Evolutionary conservation across 2,113 vertebrate species (phyloP), one percentile per base, ranked within the genome.

Genomic region (Crotophaga sulcirostris): DNA sequence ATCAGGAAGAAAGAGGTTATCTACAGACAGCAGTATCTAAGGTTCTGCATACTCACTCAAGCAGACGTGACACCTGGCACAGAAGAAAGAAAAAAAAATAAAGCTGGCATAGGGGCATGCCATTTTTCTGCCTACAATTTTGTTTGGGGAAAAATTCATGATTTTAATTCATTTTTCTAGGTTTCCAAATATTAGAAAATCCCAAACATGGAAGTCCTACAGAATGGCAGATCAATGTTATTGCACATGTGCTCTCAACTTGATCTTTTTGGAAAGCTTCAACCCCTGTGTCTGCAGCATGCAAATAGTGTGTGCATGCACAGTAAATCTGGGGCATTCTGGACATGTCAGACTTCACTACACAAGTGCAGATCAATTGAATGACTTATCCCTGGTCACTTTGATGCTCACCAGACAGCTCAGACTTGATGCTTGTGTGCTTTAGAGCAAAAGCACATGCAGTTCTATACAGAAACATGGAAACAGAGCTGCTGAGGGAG

Each of bases 191-290:
- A 47, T 36, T 52, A 89, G 38, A 89, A 89, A 93, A 89, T 94
- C 89, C 60, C n/a, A 51, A 62, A 67, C 34, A 26, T 38, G 34
- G 23, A 31, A 68, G 55, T 40, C 33, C 16, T 68, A 9, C 31
- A 34, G 47, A 89, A 84, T 49, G 81, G 77, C 38, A 93, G 69
- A 63, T 75, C 56, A 72, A 52, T 70, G 56, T 89, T 63, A 67
- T 4, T 82, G 54, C 84, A 91, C n/a, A 38, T 34, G 64, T 2
- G 3, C 74, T 44, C 47, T 82, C 69, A 94, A 21, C 77, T 70
- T 78, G 52, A 87, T 60, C 69, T 89, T 70, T 84, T 52, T 58
- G 89, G 49, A 86, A 93, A 86, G 89, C 86, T 90, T 85, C 90
- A 89, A 13, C 78, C 44, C 21, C 87, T 89, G 60, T 91, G 74